Evolutionary conservation across 2,113 vertebrate genomes (phyloP), one percentile per base, ranked within the genome.

Genomic region (Stictonetta naevosa): DNA sequence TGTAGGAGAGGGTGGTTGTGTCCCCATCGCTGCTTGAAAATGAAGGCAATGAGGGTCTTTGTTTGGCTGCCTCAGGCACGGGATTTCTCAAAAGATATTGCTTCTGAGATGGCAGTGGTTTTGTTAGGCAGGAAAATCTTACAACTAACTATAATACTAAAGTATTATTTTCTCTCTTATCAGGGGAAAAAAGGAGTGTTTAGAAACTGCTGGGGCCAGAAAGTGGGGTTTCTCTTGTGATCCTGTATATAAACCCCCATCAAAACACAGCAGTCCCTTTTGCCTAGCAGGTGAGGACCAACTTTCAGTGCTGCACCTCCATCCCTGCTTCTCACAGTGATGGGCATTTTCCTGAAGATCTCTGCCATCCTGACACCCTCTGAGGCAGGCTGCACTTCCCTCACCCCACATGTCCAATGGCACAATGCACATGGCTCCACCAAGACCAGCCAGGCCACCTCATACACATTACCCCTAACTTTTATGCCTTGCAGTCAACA

Each of bases 151-250:
- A 2, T 7, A 55, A 17, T 7, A 28, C 17, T 31, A 36, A 75
- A 63, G n/a, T 3, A n/a, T 25, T 14, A 33, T 3, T 10, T 84
- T 58, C 33, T 5, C 53, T 69, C 75, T 59, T 3, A 0, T 11
- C 71, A 83, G 55, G 15, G 21, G 48, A 50, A 25, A 50, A 12
- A 23, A 23, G 48, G 48, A 13, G 29, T 11, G 15, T 72, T 82
- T 19, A 40, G 44, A 78, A 14, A 56, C 62, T 55, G 22, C 48
- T 3, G 5, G 26, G 9, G 18, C 25, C 34, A 62, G 23, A 68
- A 86, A 60, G 14, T 3, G 1, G 55, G 1, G 1, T 4, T 77
- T 73, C 44, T 53, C n/a, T 50, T 1, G 0, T 2, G 4, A 8
- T 81, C 7, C 20, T 22, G 33, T 3, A 1, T 3, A 71, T 75